Conservation (phyloP, 2,797 vertebrate genomes). For the Agapornis canus region DNA sequence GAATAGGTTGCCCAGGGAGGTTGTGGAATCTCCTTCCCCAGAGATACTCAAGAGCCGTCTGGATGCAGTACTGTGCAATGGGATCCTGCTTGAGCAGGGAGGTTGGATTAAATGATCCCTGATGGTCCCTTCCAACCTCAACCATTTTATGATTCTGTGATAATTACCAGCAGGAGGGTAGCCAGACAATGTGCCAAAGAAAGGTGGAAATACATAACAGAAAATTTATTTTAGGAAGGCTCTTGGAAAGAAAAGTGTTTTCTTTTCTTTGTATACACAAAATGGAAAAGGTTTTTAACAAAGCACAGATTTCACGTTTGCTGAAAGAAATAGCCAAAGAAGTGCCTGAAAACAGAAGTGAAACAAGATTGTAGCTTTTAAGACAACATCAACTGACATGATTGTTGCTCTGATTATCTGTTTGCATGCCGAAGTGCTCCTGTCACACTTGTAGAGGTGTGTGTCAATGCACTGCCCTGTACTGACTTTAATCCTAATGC, state of each 20-base stretch:
- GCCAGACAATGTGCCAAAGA: background rate
- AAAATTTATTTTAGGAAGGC: background rate
- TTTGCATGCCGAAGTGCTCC: background rate
- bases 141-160: background rate
- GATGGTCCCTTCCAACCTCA: background rate
- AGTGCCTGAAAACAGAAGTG: background rate
- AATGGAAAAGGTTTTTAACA: background rate
- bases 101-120: background rate
- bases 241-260: background rate
- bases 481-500: background rate
- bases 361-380: constrained; percentile 22
- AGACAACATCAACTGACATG: constrained; percentile 1
- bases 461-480: rapidly evolving
- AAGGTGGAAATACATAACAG: background rate
- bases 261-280: background rate
- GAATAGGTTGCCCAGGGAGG: background rate
- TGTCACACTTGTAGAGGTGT: background rate
- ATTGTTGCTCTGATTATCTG: constrained; percentile 15
- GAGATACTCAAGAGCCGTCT: background rate
- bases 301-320: background rate
- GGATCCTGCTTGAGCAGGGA: background rate
- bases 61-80: background rate
- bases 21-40: background rate
- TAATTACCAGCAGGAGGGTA: background rate
- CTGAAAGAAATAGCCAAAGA: constrained; percentile 4